Conservation (phyloP, 2,797 vertebrate species). For the Chaunax sp. region DNA sequence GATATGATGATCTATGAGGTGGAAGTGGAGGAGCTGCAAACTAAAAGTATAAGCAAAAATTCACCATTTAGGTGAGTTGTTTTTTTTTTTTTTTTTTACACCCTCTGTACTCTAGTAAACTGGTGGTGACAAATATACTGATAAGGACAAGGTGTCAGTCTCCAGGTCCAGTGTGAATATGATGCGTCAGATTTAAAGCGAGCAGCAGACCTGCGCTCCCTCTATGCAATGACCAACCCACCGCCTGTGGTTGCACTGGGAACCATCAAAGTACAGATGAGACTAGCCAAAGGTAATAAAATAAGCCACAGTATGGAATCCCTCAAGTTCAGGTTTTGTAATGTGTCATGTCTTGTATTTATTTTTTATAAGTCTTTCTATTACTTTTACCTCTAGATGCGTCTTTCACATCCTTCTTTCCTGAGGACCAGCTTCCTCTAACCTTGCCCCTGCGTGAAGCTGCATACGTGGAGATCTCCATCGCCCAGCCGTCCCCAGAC, state of each 20-base stretch:
- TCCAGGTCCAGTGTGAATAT: conserved; percentile 77
- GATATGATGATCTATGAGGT: conserved; percentile 67
- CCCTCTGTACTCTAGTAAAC: background rate
- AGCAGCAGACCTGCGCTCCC: conserved; percentile 40
- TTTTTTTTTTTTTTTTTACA: background rate
- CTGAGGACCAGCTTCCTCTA: conserved; percentile 71
- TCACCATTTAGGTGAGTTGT: conserved; percentile 60
- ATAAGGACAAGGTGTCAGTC: conserved; percentile 40
- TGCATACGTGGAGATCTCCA: conserved; percentile 74
- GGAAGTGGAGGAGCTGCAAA: conserved; percentile 62
- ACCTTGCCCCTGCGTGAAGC: conserved; percentile 55
- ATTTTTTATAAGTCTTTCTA: background rate
- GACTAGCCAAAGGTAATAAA: conserved; percentile 74
- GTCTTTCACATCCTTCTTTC: conserved; percentile 73
- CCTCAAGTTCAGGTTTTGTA: background rate
- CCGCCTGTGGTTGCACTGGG: conserved; percentile 71
- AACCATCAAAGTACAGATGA: conserved; percentile 75
- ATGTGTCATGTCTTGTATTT: too few species aligned
- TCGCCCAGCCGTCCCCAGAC: conserved; percentile 68
- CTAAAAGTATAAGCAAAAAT: background rate
- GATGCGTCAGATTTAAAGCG: conserved; percentile 40
- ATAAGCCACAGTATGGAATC: rapidly evolving
- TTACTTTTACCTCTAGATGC: conserved; percentile 56
- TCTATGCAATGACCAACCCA: conserved; percentile 59
- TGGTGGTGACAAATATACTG: background rate